Evolutionary conservation across 2,113 vertebrate species (phyloP).

Genomic region (Oriolus oriolus): DNA sequence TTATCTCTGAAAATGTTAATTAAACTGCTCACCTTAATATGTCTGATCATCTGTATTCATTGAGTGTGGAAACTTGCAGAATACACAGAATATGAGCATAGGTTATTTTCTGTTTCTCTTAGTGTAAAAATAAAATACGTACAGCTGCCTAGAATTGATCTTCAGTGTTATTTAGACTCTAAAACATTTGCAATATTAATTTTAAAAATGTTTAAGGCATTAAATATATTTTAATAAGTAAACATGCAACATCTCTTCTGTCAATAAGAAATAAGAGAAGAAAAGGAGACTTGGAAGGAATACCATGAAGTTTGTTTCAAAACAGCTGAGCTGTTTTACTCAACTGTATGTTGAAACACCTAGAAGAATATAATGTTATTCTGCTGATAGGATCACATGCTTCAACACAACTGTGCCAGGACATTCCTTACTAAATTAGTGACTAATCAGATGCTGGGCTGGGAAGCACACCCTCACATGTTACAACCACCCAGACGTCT

Average conservation of each 20-base stretch:
- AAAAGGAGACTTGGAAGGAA: background rate
- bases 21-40: background rate
- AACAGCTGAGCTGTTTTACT: background rate
- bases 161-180: background rate
- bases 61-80: background rate
- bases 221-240: background rate
- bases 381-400: slow-evolving; percentile 58
- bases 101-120: background rate
- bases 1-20: background rate
- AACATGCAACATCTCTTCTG: background rate
- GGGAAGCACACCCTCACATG: slow-evolving; percentile 69
- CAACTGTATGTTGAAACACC: background rate
- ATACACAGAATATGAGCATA: background rate
- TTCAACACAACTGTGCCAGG: slow-evolving; percentile 12
- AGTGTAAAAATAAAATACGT: background rate
- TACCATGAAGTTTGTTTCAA: background rate
- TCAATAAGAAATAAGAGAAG: background rate
- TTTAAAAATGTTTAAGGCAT: background rate
- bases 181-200: background rate
- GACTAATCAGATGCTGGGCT: slow-evolving; percentile 68
- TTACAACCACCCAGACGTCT: slow-evolving; percentile 35
- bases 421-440: slow-evolving; percentile 66
- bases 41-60: background rate
- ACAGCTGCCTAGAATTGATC: background rate
- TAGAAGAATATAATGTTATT: slow-evolving; percentile 51